Evolutionary conservation across 2,888 invertebrate genomes (phyloP).

Genomic region (Phlogophora meticulosa): DNA sequence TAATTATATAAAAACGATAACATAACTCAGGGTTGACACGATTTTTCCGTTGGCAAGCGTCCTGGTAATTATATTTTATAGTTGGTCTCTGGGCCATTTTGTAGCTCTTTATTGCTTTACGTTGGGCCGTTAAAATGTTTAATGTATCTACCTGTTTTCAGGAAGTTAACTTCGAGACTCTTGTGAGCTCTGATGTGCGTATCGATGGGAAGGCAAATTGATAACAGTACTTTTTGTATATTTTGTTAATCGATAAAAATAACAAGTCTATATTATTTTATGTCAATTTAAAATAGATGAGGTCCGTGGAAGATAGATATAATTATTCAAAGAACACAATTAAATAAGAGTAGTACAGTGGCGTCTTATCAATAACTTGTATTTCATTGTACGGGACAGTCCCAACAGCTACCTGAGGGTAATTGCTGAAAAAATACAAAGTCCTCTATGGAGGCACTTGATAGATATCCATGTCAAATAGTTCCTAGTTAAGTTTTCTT

Average conservation of each 20-base stretch:
- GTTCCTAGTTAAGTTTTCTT: too few species aligned
- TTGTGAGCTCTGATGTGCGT: constrained; percentile 27
- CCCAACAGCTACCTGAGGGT: too few species aligned
- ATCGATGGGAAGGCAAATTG: constrained; percentile 37
- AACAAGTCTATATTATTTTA: too few species aligned
- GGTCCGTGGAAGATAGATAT: too few species aligned
- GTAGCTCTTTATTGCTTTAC: constrained; percentile 51
- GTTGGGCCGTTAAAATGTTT: constrained; percentile 56
- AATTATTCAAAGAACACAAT: too few species aligned
- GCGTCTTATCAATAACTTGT: too few species aligned
- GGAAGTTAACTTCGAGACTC: constrained; percentile 48
- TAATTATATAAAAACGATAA: constrained; percentile 22
- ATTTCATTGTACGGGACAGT: too few species aligned
- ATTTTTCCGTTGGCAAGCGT: constrained; percentile 52
- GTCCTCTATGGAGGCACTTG: too few species aligned
- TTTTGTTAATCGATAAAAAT: not conserved
- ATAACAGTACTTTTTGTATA: not conserved
- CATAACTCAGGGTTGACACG: constrained; percentile 41
- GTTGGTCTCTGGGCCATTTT: constrained; percentile 56
- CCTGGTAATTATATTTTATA: constrained; percentile 60
- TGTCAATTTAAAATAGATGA: too few species aligned
- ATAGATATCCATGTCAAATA: too few species aligned
- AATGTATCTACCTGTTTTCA: constrained; percentile 59
- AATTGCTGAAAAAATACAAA: too few species aligned
- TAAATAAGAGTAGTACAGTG: too few species aligned